Evolutionary conservation across 2,888 invertebrate genomes (phyloP).

Genomic region (Diabrotica balteata): DNA sequence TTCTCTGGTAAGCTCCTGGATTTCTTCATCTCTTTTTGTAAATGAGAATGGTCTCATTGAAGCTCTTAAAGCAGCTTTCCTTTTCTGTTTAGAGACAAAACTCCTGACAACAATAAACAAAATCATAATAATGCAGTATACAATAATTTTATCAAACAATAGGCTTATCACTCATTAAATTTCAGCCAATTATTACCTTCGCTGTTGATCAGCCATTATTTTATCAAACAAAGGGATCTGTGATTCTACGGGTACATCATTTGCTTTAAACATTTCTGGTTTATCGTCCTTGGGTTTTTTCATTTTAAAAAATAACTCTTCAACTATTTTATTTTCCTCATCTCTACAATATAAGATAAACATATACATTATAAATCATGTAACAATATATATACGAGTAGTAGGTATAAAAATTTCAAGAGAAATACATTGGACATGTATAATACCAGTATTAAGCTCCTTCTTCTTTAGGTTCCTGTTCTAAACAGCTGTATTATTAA

Average conservation of each 20-base stretch:
- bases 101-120: slow-evolving; percentile 59
- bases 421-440: no score
- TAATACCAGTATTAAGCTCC: no score
- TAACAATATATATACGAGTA: no score
- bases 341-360: slow-evolving; percentile 62
- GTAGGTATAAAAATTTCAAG: no score
- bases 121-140: not conserved
- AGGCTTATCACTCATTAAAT: no score
- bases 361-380: no score
- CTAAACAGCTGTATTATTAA: no score
- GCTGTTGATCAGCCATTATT: slow-evolving; percentile 75
- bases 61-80: slow-evolving; percentile 68
- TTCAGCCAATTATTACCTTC: slow-evolving; percentile 62
- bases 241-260: slow-evolving; percentile 74
- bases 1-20: slow-evolving; percentile 56
- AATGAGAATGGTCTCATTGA: slow-evolving; percentile 73
- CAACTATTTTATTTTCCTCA: slow-evolving; percentile 68
- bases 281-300: slow-evolving; percentile 58
- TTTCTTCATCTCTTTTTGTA: slow-evolving; percentile 66
- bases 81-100: slow-evolving; percentile 66
- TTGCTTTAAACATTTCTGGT: slow-evolving; percentile 65
- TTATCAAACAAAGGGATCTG: slow-evolving; percentile 75
- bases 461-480: no score
- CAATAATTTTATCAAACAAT: no score
- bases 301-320: slow-evolving; percentile 57